Evolutionary conservation across 2,113 vertebrate genomes (phyloP), one percentile per base, ranked within the genome.

Genomic region (Panurus biarmicus): DNA sequence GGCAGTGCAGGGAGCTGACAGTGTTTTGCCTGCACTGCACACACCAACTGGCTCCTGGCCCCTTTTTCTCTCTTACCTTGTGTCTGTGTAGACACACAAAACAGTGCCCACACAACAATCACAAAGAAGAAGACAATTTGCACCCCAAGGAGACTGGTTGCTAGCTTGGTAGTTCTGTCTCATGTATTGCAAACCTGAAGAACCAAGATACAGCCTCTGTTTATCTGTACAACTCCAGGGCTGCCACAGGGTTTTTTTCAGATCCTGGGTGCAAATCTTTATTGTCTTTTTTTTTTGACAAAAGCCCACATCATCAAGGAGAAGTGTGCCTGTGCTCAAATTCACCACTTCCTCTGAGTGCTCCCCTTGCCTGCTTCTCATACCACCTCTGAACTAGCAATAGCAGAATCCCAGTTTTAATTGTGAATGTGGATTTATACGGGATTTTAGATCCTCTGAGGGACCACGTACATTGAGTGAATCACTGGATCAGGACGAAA

Each of bases 301-400:
- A 70, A 83, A 73, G 4, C 51, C 38, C 42, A 50, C 0, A 0
- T 66, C 35, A 61, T 12, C 29, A 53, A 36, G 31, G 8, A 11
- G 28, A 3, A 3, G 3, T 54, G 8, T 26, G 17, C 36, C 67
- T 54, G 14, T 65, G 45, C 45, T 80, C 60, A 70, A 57, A 48
- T 44, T 69, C 50, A 40, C 10, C 36, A 15, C 7, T 10, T 24
- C 22, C 33, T 65, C 22, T 19, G 19, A 65, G 45, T 11, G 12
- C 12, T 60, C 12, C n/a, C 28, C n/a, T 82, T 38, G 38, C 17
- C 50, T 2, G 5, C 31, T 72, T 64, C 40, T 78, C 24, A n/a
- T 5, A 11, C 4, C 0, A 1, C 13, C 20, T 23, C 3, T 20
- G 28, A 78, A 14, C 3, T 36, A 60, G 47, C 2, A 12, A 48